Evolutionary conservation across 2,113 vertebrate genomes (phyloP).

Genomic region (Limnothrissa miodon): DNA sequence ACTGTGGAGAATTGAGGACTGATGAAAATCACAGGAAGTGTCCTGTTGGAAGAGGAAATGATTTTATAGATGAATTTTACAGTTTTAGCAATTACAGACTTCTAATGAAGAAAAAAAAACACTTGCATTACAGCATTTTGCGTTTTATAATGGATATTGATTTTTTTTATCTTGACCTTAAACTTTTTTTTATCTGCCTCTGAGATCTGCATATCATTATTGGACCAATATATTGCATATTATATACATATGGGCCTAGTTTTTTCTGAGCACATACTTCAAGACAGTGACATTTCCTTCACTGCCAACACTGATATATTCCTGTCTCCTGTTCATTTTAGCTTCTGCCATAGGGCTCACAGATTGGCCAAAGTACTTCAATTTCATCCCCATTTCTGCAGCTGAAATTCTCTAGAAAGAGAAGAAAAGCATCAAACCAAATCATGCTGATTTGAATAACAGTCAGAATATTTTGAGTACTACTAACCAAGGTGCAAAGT

Average conservation of each 20-base stretch:
- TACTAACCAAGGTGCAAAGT: no score
- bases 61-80: no score
- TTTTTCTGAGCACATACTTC: slow-evolving; percentile 42
- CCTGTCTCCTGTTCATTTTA: neutral
- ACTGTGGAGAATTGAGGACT: neutral
- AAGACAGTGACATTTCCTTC: slow-evolving; percentile 42
- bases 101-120: no score
- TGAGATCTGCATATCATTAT: neutral
- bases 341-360: slow-evolving; percentile 26
- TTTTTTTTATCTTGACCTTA: neutral
- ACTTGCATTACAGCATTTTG: no score
- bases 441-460: neutral
- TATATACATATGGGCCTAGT: no score
- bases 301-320: slow-evolving; percentile 51
- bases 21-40: slow-evolving; percentile 48
- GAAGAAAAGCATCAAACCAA: neutral
- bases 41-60: slow-evolving; percentile 34
- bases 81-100: no score
- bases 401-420: slow-evolving; percentile 52
- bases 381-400: slow-evolving; percentile 39
- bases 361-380: slow-evolving; percentile 52
- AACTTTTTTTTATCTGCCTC: neutral
- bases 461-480: neutral
- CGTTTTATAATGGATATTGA: no score
- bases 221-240: neutral